Conservation (phyloP, 2,113 vertebrate species). For the Callopanchax toddi region DNA sequence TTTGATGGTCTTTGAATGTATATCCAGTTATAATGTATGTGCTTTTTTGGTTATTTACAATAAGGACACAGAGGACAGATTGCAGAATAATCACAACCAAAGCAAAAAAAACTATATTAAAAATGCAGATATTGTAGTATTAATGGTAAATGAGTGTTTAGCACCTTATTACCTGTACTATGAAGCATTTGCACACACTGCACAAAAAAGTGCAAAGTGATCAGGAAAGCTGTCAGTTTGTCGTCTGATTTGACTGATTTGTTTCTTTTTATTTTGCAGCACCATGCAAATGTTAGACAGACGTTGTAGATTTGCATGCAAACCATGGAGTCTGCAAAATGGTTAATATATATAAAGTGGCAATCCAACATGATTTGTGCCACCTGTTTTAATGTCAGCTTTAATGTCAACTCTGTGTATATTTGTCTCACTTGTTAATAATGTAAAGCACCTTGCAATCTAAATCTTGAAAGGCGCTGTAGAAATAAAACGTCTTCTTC, state of each 20-base stretch:
- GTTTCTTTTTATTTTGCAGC: background rate
- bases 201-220: background rate
- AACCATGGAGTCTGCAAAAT: background rate
- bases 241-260: background rate
- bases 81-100: background rate
- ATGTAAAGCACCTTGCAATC: no score
- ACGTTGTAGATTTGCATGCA: background rate
- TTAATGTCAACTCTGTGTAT: no score
- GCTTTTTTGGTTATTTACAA: no score
- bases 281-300: background rate
- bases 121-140: no score
- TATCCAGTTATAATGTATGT: no score
- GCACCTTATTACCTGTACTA: background rate
- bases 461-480: no score
- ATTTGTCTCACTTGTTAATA: no score
- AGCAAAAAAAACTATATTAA: no score
- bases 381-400: background rate
- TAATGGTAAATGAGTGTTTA: background rate
- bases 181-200: background rate
- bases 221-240: background rate
- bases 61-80: background rate
- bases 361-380: background rate
- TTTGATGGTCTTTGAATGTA: no score
- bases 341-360: background rate
- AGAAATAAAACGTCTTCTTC: no score